Base-by-base conservation (phyloP, 2,113 vertebrate species). In the Perca schrenkii region DNA sequence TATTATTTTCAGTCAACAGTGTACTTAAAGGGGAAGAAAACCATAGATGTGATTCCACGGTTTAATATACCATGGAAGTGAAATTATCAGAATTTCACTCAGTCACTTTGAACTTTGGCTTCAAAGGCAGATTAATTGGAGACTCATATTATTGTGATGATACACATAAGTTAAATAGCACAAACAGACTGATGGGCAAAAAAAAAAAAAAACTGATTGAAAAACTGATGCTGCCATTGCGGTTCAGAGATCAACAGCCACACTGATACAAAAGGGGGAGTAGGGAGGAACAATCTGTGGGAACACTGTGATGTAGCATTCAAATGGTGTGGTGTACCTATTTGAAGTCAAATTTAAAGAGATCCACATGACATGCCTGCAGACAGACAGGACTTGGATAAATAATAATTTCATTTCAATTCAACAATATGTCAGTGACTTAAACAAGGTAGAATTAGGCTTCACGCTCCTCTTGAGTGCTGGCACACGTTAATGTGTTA, bases 41-140 rank as follows among this genome's bases (percentile, higher is more conserved):
- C 34, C 22, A 60, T 47, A 6, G 46, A 83, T 62, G 17, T 43
- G 25, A 80, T 69, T 80, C 64, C 43, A 67, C 14, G 17, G 0
- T 82, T 67, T 80, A 56, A 90, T 74, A 84, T 84, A 79, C 72
- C 57, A 6, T 73, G 56, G 16, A 64, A 64, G 25, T 8, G 65
- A 74, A 70, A 78, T 47, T 2, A 63, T 67, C 6, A 57, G 4
- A 58, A 74, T 58, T 40, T 84, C 13, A 57, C 22, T 21, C 6
- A 66, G 56, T 76, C 28, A 21, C 88, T 91, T 89, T 89, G 83
- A 89, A 90, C 66, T 86, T 52, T 65, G 15, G 22, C 87, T 89
- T 91, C 80, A 88, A 85, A 92, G 79, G 25, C 53, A 76, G 71
- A 77, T 64, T 66, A 2, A 57, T 79, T 31, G 71, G 36, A 3